Percentiles rank a stretch among this genome's conserved stretches.
Conservation (phyloP, 2,797 vertebrate genomes). For the Aselliscus stoliczkanus region DNA sequence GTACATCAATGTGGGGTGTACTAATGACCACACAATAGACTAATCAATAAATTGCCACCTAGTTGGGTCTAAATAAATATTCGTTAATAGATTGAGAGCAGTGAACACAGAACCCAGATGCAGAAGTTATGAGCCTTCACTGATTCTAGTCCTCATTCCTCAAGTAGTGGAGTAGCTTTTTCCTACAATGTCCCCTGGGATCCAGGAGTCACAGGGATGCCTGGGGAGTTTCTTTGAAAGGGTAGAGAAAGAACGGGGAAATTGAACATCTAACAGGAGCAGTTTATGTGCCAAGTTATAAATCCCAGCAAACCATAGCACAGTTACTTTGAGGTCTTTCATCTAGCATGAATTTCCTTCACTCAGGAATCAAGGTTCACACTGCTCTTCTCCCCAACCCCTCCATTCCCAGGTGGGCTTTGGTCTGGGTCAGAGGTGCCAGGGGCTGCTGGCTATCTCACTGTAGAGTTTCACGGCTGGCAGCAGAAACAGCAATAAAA, state of each 20-base stretch:
- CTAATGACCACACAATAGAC: not conserved
- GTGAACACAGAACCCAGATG: not conserved
- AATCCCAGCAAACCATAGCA: constrained; percentile 15
- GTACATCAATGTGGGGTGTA: not conserved
- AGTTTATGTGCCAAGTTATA: not conserved
- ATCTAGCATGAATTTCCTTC: not conserved
- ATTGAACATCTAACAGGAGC: constrained; percentile 6
- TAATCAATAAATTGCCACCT: not conserved
- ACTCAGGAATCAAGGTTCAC: not conserved
- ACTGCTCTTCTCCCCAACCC: not conserved
- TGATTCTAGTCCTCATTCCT: not conserved
- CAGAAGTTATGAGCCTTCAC: not conserved
- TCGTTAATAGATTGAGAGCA: not conserved
- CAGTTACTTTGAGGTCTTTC: not conserved
- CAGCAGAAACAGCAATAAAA: constrained; percentile 58
- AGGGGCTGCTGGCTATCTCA: not conserved
- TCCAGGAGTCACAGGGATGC: not conserved
- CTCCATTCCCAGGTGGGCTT: not conserved
- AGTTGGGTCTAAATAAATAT: not conserved
- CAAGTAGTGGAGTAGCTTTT: not conserved
- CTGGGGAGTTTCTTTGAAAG: constrained; percentile 14
- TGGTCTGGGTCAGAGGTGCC: not conserved
- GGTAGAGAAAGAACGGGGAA: not conserved
- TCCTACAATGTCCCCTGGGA: not conserved
- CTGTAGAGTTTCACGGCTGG: not conserved